These are phyloP conservation scores for Columba janthina DNA, from an alignment of 2,113 vertebrate genomes.

Conservation along the genomic window DNA sequence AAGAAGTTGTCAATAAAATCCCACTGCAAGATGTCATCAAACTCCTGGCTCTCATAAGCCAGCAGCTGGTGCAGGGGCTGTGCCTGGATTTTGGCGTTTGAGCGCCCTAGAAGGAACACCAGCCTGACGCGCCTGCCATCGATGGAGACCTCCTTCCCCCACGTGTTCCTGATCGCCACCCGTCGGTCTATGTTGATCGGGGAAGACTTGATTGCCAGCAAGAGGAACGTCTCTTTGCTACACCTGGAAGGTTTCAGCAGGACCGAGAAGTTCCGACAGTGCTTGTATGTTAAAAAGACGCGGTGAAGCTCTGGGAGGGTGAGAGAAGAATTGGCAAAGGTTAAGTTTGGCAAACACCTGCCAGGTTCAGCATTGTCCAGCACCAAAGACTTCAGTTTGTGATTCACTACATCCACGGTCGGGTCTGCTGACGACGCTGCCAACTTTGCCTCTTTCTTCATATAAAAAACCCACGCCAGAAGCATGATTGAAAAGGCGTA, in stretches of 20 bases:
- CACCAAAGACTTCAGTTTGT: background rate
- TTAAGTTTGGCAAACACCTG: conserved; percentile 61
- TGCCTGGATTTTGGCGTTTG: background rate
- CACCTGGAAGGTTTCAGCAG: conserved; percentile 73
- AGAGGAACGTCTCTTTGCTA: conserved; percentile 65
- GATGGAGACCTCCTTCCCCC: conserved; percentile 69
- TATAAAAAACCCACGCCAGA: conserved; percentile 42
- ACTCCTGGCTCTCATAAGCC: conserved; percentile 73
- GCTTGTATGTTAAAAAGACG: conserved; percentile 76
- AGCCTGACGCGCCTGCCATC: conserved; percentile 48
- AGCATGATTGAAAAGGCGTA: conserved; percentile 14
- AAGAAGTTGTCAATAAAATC: conserved; percentile 81
- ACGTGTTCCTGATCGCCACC: conserved; percentile 75
- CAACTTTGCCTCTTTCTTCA: conserved; percentile 37
- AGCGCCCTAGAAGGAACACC: conserved; percentile 73
- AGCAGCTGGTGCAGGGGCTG: conserved; percentile 71
- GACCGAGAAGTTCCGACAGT: conserved; percentile 73
- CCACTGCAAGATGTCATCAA: conserved; percentile 80
- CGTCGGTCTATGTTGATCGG: conserved; percentile 74
- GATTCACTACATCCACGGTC: background rate
- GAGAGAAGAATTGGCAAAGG: conserved; percentile 22
- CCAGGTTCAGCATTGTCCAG: background rate
- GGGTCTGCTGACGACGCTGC: fast-evolving
- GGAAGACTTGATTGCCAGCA: conserved; percentile 78
- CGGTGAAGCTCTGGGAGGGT: conserved; percentile 67